Evolutionary conservation across 2,888 invertebrate genomes (phyloP).

Genomic region (Macrosiphum euphorbiae): DNA sequence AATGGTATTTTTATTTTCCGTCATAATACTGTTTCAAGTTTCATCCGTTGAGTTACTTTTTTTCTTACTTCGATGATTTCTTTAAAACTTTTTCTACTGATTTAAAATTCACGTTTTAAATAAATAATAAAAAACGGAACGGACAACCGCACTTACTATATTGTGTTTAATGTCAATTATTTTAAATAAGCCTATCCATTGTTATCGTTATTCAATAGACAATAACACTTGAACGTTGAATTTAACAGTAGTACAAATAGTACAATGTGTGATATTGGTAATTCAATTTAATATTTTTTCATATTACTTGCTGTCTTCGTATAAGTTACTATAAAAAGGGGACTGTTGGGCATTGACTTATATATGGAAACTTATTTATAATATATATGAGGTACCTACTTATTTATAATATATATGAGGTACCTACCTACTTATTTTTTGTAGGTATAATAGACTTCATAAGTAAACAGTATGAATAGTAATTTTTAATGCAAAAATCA

Average conservation of each 20-base stretch:
- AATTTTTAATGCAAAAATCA: not conserved
- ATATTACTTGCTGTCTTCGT: not conserved
- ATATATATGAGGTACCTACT: not conserved
- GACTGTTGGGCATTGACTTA: not conserved
- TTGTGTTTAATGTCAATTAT: no score
- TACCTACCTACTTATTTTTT: not conserved
- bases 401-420: not conserved
- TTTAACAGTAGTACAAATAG: not conserved
- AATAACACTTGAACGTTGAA: not conserved
- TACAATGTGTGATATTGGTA: not conserved
- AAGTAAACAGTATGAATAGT: not conserved
- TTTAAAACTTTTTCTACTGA: not conserved
- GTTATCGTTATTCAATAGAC: not conserved
- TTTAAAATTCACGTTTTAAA: constrained; percentile 13
- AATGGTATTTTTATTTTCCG: not conserved
- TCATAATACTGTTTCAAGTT: constrained; percentile 28
- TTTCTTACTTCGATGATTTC: not conserved
- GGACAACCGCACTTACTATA: not conserved
- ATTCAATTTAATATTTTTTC: not conserved
- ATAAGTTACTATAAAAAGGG: not conserved
- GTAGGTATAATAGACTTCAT: not conserved
- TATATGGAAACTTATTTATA: not conserved
- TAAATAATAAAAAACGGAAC: not conserved
- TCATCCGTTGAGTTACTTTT: not conserved
- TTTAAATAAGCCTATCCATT: not conserved